Evolutionary conservation across 2,113 vertebrate species (phyloP).

Genomic region (Pterocles gutturalis): DNA sequence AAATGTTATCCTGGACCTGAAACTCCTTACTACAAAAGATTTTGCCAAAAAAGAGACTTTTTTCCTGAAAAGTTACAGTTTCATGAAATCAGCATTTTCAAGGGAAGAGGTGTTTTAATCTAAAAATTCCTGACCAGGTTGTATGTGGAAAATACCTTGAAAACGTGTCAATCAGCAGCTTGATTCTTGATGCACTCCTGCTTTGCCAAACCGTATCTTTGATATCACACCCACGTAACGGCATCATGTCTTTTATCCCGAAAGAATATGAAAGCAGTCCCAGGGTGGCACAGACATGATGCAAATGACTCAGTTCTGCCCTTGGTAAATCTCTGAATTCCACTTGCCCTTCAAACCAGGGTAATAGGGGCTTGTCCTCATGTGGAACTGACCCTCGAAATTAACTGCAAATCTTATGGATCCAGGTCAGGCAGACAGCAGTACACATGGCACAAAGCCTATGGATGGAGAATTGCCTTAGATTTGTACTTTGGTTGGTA

Average conservation of each 20-base stretch:
- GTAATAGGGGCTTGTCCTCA: background rate
- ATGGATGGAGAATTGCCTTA: background rate
- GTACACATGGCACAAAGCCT: background rate
- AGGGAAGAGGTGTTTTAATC: background rate
- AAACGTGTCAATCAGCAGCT: accelerated
- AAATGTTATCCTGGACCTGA: background rate
- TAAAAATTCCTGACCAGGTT: background rate
- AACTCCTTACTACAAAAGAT: background rate
- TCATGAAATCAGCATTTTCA: background rate
- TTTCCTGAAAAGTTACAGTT: background rate
- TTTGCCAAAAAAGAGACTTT: background rate
- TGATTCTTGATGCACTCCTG: background rate
- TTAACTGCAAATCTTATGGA: background rate
- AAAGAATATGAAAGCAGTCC: background rate
- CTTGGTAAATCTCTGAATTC: background rate
- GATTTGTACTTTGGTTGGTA: background rate
- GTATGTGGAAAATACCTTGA: background rate
- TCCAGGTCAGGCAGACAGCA: background rate
- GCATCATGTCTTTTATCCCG: background rate
- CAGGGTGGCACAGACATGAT: background rate
- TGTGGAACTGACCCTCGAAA: background rate
- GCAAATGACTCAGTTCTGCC: background rate
- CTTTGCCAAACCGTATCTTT: background rate
- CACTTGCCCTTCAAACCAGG: background rate
- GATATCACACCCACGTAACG: background rate